phyloP scores from a whole-genome alignment of 2,797 vertebrate species.

The Neosilurus hyrtlii region DNA sequence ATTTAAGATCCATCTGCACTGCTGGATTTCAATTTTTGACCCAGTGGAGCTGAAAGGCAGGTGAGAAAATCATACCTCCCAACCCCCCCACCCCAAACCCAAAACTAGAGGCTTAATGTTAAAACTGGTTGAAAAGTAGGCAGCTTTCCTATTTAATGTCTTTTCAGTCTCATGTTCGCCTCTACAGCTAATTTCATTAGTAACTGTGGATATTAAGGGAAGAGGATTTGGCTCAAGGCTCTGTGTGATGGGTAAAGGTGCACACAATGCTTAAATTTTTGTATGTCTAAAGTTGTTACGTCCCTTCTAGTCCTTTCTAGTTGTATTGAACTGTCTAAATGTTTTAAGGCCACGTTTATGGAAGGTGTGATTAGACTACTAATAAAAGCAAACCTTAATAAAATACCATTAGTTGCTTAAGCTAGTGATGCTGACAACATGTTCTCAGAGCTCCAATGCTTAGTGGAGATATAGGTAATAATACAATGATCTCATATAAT shows the following conservation, averaged over 20 bases:
- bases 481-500: neutral
- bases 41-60: conserved; percentile 53
- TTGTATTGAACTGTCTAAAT: too few relatives aligned
- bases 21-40: conserved; percentile 58
- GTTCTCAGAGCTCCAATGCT: neutral
- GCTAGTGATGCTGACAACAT: too few relatives aligned
- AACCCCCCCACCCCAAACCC: neutral
- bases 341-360: neutral
- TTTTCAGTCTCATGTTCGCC: conserved; percentile 26
- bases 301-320: too few relatives aligned
- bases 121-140: conserved; percentile 20
- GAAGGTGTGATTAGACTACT: neutral
- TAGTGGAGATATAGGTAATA: neutral
- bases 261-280: neutral
- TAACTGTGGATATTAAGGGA: conserved; percentile 21
- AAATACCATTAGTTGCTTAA: too few relatives aligned
- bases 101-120: conserved; percentile 27
- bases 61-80: conserved; percentile 40
- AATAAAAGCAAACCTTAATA: neutral
- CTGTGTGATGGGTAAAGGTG: conserved; percentile 4
- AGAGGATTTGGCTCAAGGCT: conserved; percentile 15
- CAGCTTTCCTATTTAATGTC: conserved; percentile 55
- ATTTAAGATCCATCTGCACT: conserved; percentile 57
- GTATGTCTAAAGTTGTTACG: neutral
- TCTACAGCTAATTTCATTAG: conserved; percentile 37